Percentiles rank a stretch among this genome's conserved stretches.
Evolutionary conservation across 2,888 invertebrate genomes (phyloP).

Genomic region (Icerya purchasi): DNA sequence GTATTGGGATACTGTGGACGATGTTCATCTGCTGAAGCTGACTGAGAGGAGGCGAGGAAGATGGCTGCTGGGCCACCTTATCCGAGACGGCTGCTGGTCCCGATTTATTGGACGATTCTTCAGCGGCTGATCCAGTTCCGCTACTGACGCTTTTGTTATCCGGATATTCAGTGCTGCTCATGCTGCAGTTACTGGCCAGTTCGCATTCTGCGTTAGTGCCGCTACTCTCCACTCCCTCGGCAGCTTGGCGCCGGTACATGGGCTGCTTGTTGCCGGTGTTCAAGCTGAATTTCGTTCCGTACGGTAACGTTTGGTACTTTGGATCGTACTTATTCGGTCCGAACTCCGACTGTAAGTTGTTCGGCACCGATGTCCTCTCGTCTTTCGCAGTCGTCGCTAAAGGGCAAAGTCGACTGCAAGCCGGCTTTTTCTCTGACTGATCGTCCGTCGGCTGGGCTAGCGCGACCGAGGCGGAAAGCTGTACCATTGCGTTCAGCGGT

Average conservation of each 20-base stretch:
- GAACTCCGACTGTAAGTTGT: conserved; percentile 33
- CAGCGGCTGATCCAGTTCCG: background rate
- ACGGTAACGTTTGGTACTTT: conserved; percentile 78
- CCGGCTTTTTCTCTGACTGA: background rate
- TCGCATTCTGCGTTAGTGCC: background rate
- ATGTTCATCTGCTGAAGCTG: conserved; percentile 10
- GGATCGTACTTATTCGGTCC: conserved; percentile 65
- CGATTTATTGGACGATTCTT: background rate
- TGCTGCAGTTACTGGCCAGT: background rate
- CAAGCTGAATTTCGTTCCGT: conserved; percentile 66
- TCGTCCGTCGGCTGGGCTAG: background rate
- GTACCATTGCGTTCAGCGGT: background rate
- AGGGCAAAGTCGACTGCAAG: background rate
- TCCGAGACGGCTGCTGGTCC: background rate
- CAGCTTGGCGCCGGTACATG: background rate
- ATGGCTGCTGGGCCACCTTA: too few relatives aligned
- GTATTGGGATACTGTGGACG: conserved; percentile 14
- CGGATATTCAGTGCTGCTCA: background rate
- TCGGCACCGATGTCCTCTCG: background rate
- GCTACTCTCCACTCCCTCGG: conserved; percentile 8
- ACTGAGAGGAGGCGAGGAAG: background rate
- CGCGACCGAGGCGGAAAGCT: background rate
- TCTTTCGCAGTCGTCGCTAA: background rate
- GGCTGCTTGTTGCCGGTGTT: conserved; percentile 1
- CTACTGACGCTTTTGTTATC: background rate